A percentile compares a stretch with the other conserved stretches of the same genome.
These are phyloP conservation scores for Enteromius viviparus DNA, from an alignment of 2,797 vertebrate genomes.

Conservation along the genomic window DNA sequence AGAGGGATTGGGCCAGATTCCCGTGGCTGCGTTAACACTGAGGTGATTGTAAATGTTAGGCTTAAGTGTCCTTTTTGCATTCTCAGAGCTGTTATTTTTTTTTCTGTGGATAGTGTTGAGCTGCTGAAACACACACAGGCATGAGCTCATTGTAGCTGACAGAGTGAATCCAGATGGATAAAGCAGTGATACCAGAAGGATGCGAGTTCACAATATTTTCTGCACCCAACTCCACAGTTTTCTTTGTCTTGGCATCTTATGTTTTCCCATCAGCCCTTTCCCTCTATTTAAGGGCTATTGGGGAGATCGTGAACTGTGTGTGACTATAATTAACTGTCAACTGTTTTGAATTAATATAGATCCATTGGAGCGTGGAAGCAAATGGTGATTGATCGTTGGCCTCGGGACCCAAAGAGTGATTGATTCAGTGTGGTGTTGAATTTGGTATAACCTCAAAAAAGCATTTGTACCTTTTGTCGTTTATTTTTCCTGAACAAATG, in stretches of 20 bases:
- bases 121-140: conserved; percentile 50
- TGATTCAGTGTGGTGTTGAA: conserved; percentile 34
- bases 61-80: conserved; percentile 56
- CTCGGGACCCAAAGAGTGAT: conserved; percentile 16
- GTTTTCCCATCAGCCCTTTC: conserved; percentile 32
- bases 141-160: conserved; percentile 55
- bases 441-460: conserved; percentile 31
- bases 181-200: conserved; percentile 46
- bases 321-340: conserved; percentile 52
- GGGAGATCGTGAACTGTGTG: conserved; percentile 51
- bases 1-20: conserved; percentile 45
- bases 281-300: conserved; percentile 35
- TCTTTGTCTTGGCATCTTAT: conserved; percentile 47
- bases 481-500: conserved; percentile 38
- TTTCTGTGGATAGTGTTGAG: conserved; percentile 52
- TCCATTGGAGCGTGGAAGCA: conserved; percentile 45
- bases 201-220: conserved; percentile 44
- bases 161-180: conserved; percentile 62
- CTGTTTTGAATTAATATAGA: conserved; percentile 53
- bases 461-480: conserved; percentile 22
- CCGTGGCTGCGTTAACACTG: conserved; percentile 51
- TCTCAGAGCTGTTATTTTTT: conserved; percentile 33
- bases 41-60: conserved; percentile 61
- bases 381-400: conserved; percentile 54
- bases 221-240: conserved; percentile 31